Percentiles rank a stretch among this genome's conserved stretches.
phyloP scores from a whole-genome alignment of 2,888 invertebrate genomes.

The Carabus problematicus region DNA sequence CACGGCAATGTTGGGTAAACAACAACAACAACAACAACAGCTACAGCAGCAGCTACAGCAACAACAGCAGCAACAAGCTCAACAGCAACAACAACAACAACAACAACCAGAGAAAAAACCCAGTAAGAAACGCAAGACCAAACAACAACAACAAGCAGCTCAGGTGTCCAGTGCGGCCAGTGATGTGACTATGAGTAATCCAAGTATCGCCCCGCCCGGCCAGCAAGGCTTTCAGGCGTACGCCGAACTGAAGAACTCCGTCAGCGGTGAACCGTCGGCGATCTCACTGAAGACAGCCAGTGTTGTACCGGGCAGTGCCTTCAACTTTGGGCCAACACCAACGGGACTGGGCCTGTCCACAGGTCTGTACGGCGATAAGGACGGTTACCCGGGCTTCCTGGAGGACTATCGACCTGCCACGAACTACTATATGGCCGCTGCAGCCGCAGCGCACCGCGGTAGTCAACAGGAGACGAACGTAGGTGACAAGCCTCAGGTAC shows the following conservation, averaged over 20 bases:
- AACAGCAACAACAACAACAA: slow-evolving; percentile 44
- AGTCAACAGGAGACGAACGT: slow-evolving; percentile 58
- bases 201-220: background rate
- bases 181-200: slow-evolving; percentile 6
- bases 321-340: slow-evolving; percentile 80
- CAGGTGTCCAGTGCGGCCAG: slow-evolving; percentile 2
- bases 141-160: slow-evolving; percentile 51
- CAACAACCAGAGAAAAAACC: slow-evolving; percentile 51
- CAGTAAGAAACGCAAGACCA: slow-evolving; percentile 55
- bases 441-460: slow-evolving; percentile 58
- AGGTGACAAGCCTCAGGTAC: slow-evolving; percentile 58
- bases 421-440: slow-evolving; percentile 66
- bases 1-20: slow-evolving; percentile 47
- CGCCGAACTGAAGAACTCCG: slow-evolving; percentile 61
- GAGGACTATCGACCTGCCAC: slow-evolving; percentile 72
- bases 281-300: slow-evolving; percentile 72
- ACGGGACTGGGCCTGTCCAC: slow-evolving; percentile 64
- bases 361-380: slow-evolving; percentile 69
- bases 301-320: slow-evolving; percentile 83
- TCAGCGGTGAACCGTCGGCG: slow-evolving; percentile 57
- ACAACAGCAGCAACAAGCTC: slow-evolving; percentile 45
- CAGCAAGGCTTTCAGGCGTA: slow-evolving; percentile 67
- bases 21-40: slow-evolving; percentile 48
- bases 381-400: slow-evolving; percentile 72
- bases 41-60: slow-evolving; percentile 44